Percentiles rank a stretch among this genome's conserved stretches.
Conservation (phyloP, 2,888 invertebrate genomes). For the Panzeria rudis region DNA sequence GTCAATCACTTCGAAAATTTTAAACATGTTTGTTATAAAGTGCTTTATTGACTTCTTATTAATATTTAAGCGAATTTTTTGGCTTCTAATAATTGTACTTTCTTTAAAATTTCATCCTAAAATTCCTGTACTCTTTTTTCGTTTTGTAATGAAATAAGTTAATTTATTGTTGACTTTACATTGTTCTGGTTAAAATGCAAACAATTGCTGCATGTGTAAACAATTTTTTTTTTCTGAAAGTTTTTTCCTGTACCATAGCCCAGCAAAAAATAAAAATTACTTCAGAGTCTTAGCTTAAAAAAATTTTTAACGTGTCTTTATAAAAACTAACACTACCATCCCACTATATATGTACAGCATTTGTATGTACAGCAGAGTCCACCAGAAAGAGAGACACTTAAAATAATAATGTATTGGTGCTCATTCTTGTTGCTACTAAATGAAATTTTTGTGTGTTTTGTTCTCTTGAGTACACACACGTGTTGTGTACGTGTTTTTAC, state of each 20-base stretch:
- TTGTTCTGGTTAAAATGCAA: constrained; percentile 32
- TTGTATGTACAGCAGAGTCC: no score
- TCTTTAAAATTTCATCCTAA: not conserved
- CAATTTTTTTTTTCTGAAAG: not conserved
- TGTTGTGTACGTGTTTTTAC: no score
- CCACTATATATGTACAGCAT: no score
- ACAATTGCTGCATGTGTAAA: constrained; percentile 29
- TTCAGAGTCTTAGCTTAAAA: no score
- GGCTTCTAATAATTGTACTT: no score
- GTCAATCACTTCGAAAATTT: not conserved
- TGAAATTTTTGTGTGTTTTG: no score
- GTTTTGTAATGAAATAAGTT: not conserved
- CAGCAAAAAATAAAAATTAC: not conserved
- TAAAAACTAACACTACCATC: no score
- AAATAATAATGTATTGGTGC: no score
- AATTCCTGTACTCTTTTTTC: not conserved
- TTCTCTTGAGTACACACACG: no score
- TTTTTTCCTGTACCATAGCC: not conserved
- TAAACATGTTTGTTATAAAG: not conserved
- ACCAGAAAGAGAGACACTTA: no score
- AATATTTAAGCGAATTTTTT: not conserved
- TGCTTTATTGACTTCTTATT: not conserved
- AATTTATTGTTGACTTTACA: constrained; percentile 11
- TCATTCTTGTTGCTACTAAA: no score
- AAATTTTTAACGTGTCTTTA: no score